Conservation (phyloP, 1,140 invertebrate genomes). For the Ceratosolen fusciceps region DNA sequence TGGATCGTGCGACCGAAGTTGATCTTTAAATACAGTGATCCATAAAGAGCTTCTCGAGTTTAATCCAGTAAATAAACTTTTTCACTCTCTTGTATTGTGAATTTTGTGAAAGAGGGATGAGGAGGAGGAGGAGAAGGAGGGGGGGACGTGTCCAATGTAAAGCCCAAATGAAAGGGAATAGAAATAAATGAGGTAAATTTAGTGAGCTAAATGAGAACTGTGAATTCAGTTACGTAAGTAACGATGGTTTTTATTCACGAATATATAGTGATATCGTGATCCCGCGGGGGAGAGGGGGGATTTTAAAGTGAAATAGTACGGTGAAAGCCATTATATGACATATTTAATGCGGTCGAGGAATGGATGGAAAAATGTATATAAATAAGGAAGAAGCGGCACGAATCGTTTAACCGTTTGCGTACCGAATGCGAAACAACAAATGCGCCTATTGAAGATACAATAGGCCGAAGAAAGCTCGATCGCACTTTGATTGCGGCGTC, state of each 20-base stretch:
- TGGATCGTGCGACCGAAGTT: not conserved
- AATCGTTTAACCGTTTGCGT: not conserved
- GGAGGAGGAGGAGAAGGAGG: not conserved
- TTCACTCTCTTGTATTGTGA: too few species aligned
- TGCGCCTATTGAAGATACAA: not conserved
- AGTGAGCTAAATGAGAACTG: too few species aligned
- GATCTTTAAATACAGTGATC: not conserved
- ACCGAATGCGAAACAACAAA: not conserved
- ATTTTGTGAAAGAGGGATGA: too few species aligned
- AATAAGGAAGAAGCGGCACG: not conserved
- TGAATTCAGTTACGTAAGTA: too few species aligned
- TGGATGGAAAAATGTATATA: not conserved
- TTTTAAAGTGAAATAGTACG: too few species aligned
- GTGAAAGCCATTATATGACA: not conserved
- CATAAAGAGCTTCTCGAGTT: not conserved
- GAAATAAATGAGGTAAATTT: not conserved
- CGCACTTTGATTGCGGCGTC: too few species aligned
- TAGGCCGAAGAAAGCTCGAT: not conserved
- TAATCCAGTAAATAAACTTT: not conserved
- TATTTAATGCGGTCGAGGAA: not conserved
- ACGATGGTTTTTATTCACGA: too few species aligned
- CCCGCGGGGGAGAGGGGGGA: too few species aligned
- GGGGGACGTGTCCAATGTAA: not conserved
- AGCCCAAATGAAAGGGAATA: not conserved
- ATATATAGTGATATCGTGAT: too few species aligned